phyloP scores from a whole-genome alignment of 2,113 vertebrate genomes.

The Orycteropus afer region DNA sequence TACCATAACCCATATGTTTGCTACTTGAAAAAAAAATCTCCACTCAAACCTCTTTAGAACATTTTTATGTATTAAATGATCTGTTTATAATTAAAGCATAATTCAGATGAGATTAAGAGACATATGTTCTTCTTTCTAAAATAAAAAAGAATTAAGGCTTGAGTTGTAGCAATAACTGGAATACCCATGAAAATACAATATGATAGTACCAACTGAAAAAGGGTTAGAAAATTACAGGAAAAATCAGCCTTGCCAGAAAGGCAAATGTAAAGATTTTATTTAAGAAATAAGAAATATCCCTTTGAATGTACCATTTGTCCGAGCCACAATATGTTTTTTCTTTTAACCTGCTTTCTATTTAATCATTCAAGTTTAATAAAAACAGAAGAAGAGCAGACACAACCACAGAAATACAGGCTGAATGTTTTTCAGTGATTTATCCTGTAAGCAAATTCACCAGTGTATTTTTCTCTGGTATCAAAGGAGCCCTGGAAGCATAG shows the following conservation, averaged over 20 bases:
- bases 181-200: neutral
- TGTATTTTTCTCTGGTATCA: slow-evolving; percentile 30
- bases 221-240: neutral
- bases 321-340: slow-evolving; percentile 52
- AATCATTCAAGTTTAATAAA: slow-evolving; percentile 73
- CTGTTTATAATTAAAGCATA: slow-evolving; percentile 49
- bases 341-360: slow-evolving; percentile 72
- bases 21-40: slow-evolving; percentile 26
- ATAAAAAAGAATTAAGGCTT: slow-evolving; percentile 46
- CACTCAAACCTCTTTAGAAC: neutral
- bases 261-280: slow-evolving; percentile 26
- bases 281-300: slow-evolving; percentile 48
- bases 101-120: neutral
- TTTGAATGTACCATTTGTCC: neutral
- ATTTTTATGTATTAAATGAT: slow-evolving; percentile 36
- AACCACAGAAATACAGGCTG: slow-evolving; percentile 35
- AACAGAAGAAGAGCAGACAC: slow-evolving; percentile 56
- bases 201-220: neutral
- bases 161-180: neutral
- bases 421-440: slow-evolving; percentile 6
- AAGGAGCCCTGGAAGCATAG: too few species aligned
- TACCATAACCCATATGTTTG: neutral
- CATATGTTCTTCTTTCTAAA: neutral
- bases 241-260: neutral
- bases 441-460: neutral